These are phyloP conservation scores for Pseudorasbora parva DNA, from an alignment of 2,113 vertebrate genomes.

Conservation along the genomic window DNA sequence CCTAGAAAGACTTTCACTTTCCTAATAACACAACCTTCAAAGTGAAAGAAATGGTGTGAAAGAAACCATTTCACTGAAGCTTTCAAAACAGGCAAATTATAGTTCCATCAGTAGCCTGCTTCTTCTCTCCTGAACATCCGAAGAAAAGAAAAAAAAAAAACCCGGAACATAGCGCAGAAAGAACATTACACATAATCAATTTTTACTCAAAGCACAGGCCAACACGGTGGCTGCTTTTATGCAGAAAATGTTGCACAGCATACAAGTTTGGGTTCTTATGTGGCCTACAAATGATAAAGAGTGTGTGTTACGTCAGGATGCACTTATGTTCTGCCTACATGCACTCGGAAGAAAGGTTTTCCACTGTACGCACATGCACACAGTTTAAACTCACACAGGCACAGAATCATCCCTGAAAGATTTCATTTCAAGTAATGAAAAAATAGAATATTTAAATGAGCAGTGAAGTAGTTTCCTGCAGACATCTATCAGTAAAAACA, in stretches of 20 bases:
- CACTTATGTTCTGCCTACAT: not conserved
- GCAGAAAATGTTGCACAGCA: not conserved
- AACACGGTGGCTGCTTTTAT: not conserved
- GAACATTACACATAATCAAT: not conserved
- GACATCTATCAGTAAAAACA: not conserved
- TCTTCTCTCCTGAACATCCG: not conserved
- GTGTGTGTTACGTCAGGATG: not conserved
- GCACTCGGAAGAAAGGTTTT: not conserved
- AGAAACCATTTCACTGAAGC: not conserved
- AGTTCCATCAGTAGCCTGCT: not conserved
- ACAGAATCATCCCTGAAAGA: not conserved
- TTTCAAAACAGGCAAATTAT: constrained; percentile 26
- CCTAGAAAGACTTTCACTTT: not conserved
- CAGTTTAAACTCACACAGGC: not conserved
- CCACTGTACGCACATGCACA: not conserved
- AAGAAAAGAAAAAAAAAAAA: not conserved
- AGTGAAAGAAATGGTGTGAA: not conserved
- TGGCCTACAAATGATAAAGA: not conserved
- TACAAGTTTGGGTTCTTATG: not conserved
- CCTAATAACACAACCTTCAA: constrained; percentile 27
- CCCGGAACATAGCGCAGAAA: not conserved
- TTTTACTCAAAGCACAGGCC: not conserved
- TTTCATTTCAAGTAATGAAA: not conserved
- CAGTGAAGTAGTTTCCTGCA: not conserved
- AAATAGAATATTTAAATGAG: constrained; percentile 10